Percentiles rank a stretch among this genome's conserved stretches.
phyloP scores from a whole-genome alignment of 30 jellyfish, hydroid and myxozoan species.

The Mastigias papua region DNA sequence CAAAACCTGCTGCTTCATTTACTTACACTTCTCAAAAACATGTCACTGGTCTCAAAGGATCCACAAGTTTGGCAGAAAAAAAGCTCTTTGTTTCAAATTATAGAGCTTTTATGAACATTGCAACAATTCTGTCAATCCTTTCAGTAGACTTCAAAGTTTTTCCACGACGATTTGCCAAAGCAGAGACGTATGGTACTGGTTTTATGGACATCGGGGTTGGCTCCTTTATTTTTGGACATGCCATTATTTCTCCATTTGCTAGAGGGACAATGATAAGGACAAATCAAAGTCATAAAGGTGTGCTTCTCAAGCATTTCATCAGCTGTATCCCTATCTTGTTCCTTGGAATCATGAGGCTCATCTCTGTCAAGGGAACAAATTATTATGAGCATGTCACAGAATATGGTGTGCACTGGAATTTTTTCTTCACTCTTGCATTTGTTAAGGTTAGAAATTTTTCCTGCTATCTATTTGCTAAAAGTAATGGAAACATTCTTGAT shows the following conservation, averaged over 20 bases:
- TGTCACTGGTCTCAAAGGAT: not conserved
- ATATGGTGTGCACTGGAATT: constrained; percentile 98
- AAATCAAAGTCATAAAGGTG: not conserved
- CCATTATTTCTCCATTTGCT: constrained; percentile 81
- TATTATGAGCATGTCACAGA: constrained; percentile 94
- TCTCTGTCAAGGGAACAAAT: constrained; percentile 68
- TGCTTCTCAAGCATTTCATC: constrained; percentile 29
- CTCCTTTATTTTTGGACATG: constrained; percentile 82
- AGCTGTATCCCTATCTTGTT: constrained; percentile 55
- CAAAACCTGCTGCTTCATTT: not conserved
- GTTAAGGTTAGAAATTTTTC: constrained; percentile 54
- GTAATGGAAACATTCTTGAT: too few species aligned
- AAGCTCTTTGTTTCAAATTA: constrained; percentile 53
- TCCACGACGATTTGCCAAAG: constrained; percentile 93
- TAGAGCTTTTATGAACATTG: constrained; percentile 78
- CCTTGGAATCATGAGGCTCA: constrained; percentile 76
- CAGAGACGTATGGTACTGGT: constrained; percentile 93
- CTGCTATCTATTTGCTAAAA: not conserved
- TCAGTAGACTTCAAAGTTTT: constrained; percentile 94
- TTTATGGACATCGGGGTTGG: constrained; percentile 97
- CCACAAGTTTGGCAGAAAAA: not conserved
- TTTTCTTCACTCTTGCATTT: constrained; percentile 92
- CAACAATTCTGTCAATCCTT: constrained; percentile 83
- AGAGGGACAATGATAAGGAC: constrained; percentile 1
- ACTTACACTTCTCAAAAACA: not conserved